Evolutionary conservation across 1,140 invertebrate genomes (phyloP).

Genomic region (Hycleus phaleratus): DNA sequence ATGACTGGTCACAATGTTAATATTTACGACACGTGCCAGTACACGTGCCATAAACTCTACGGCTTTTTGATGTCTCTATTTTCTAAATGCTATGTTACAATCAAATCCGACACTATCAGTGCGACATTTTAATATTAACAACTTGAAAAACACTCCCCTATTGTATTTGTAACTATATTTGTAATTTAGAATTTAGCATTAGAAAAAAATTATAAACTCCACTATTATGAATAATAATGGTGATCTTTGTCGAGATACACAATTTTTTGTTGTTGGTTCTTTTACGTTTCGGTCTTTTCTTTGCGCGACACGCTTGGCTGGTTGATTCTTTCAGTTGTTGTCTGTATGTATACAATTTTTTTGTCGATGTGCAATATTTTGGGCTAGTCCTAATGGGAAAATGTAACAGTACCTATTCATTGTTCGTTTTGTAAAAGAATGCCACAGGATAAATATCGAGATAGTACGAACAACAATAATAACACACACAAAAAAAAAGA

Average conservation of each 20-base stretch:
- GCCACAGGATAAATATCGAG: conserved; percentile 10
- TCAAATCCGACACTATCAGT: conserved; percentile 13
- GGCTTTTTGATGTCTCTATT: conserved; percentile 11
- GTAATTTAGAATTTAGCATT: too few species aligned
- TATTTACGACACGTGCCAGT: conserved; percentile 8
- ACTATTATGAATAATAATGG: too few species aligned
- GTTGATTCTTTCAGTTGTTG: too few species aligned
- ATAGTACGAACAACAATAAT: not conserved
- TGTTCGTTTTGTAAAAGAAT: conserved; percentile 11
- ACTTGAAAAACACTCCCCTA: too few species aligned
- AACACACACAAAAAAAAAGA: not conserved
- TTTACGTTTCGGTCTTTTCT: too few species aligned
- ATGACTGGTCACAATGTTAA: conserved; percentile 15
- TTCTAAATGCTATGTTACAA: not conserved
- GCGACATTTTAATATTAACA: conserved; percentile 8
- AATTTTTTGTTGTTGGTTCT: too few species aligned
- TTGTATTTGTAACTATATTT: too few species aligned
- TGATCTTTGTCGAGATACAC: too few species aligned
- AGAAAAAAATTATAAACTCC: too few species aligned
- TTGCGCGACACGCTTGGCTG: too few species aligned
- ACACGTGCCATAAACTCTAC: conserved; percentile 1
- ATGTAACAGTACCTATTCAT: conserved; percentile 8
- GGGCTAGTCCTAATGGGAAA: conserved; percentile 1
- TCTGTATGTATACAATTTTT: too few species aligned
- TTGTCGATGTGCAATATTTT: too few species aligned